Conservation (phyloP, 2,797 vertebrate genomes). For the Macropus fuliginosus region DNA sequence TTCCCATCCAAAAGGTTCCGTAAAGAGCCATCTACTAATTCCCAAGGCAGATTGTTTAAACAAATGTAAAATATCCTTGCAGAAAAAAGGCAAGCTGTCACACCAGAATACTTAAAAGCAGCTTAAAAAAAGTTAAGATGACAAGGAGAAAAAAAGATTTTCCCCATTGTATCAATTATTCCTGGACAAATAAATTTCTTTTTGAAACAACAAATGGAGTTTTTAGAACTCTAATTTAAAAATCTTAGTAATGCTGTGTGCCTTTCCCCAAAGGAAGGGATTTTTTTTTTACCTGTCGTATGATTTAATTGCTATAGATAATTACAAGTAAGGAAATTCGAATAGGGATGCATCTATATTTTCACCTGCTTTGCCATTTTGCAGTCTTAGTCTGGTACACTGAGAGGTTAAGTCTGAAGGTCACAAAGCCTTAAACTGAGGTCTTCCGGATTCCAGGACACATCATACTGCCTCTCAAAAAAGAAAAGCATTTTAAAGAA, state of each 20-base stretch:
- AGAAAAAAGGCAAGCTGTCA: constrained; percentile 74
- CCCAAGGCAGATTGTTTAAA: constrained; percentile 71
- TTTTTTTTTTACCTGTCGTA: neutral
- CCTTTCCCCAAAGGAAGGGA: neutral
- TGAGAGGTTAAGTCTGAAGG: neutral
- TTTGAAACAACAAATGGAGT: neutral
- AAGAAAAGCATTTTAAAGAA: constrained; percentile 42
- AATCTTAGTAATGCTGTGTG: neutral
- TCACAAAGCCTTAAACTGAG: neutral
- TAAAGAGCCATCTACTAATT: constrained; percentile 79
- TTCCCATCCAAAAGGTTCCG: constrained; percentile 61
- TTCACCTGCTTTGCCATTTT: neutral
- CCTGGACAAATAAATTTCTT: constrained; percentile 4
- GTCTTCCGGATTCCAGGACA: neutral
- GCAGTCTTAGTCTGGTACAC: neutral
- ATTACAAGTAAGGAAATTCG: neutral
- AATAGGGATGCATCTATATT: neutral
- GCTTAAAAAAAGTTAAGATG: constrained; percentile 55
- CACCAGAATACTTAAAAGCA: constrained; percentile 65
- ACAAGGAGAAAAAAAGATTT: neutral
- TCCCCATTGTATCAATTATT: constrained; percentile 9
- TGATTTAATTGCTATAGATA: neutral
- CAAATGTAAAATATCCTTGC: constrained; percentile 73
- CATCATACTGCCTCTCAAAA: neutral
- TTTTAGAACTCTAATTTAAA: neutral